Evolutionary conservation across 30 jellyfish, hydroid and myxozoan genomes (phyloP).

Genomic region (Turritopsis dohrnii): DNA sequence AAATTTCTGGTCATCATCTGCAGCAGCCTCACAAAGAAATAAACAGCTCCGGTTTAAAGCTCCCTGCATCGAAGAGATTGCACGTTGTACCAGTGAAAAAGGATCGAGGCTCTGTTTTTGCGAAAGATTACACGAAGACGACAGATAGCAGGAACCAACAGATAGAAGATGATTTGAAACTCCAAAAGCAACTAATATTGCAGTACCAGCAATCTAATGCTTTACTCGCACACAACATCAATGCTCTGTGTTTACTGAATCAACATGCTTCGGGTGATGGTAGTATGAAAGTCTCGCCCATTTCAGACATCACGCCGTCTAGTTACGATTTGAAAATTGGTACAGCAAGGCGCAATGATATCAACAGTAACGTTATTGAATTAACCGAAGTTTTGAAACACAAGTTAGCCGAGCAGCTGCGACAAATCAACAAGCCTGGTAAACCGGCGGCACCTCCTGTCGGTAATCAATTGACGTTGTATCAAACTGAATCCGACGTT

Average conservation of each 20-base stretch:
- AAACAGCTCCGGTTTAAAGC: background rate
- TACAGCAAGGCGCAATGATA: background rate
- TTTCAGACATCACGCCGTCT: background rate
- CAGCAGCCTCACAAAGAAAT: background rate
- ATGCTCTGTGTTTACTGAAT: slow-evolving; percentile 18
- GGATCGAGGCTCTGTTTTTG: background rate
- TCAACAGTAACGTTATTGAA: background rate
- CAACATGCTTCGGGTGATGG: background rate
- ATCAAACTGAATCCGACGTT: background rate
- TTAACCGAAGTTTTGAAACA: background rate
- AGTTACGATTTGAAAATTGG: background rate
- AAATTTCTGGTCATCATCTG: background rate
- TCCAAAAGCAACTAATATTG: slow-evolving; percentile 15
- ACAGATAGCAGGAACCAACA: background rate
- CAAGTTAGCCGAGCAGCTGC: background rate
- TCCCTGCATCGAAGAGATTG: background rate
- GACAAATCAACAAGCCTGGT: background rate
- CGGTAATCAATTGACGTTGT: background rate
- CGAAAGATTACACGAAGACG: too few relatives aligned
- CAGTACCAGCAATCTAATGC: slow-evolving; percentile 38
- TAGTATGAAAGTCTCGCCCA: background rate
- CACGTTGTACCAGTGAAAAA: background rate
- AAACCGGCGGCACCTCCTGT: background rate
- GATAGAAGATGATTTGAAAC: slow-evolving; percentile 11
- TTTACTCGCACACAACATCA: slow-evolving; percentile 35